A percentile compares a stretch with the other conserved stretches of the same genome.
Evolutionary conservation across 2,888 invertebrate genomes (phyloP).

Genomic region (Andrena marginata): DNA sequence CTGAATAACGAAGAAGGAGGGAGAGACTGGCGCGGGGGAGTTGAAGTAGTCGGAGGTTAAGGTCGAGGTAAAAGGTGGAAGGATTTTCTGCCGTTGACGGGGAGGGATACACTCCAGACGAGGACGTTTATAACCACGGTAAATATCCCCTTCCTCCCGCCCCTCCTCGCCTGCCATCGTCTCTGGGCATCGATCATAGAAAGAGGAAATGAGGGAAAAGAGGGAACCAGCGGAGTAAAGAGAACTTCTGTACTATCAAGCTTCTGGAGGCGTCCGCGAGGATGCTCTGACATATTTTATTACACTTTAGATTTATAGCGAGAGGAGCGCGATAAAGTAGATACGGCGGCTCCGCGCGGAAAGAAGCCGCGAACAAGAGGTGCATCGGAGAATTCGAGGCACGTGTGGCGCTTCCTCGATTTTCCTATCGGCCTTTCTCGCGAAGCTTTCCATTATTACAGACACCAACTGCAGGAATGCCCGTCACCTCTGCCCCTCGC

Average conservation of each 20-base stretch:
- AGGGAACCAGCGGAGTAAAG: slow-evolving; percentile 15
- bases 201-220: slow-evolving; percentile 42
- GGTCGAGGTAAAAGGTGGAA: slow-evolving; percentile 38
- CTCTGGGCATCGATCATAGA: slow-evolving; percentile 66
- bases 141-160: slow-evolving; percentile 74
- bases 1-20: slow-evolving; percentile 40
- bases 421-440: no score
- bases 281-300: neutral
- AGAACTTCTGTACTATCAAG: slow-evolving; percentile 12
- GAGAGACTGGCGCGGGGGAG: neutral
- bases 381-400: no score
- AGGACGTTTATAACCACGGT: slow-evolving; percentile 81
- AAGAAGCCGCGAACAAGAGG: no score
- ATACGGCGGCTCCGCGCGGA: no score
- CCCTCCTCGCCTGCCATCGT: slow-evolving; percentile 22
- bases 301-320: no score
- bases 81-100: slow-evolving; percentile 41
- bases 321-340: no score
- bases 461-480: no score
- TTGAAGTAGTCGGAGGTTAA: slow-evolving; percentile 27
- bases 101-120: slow-evolving; percentile 54
- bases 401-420: no score
- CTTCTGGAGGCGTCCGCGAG: neutral
- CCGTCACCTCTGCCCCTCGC: neutral
- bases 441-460: no score